phyloP scores from a whole-genome alignment of 2,797 vertebrate species.

The Pithecia hirsuta region DNA sequence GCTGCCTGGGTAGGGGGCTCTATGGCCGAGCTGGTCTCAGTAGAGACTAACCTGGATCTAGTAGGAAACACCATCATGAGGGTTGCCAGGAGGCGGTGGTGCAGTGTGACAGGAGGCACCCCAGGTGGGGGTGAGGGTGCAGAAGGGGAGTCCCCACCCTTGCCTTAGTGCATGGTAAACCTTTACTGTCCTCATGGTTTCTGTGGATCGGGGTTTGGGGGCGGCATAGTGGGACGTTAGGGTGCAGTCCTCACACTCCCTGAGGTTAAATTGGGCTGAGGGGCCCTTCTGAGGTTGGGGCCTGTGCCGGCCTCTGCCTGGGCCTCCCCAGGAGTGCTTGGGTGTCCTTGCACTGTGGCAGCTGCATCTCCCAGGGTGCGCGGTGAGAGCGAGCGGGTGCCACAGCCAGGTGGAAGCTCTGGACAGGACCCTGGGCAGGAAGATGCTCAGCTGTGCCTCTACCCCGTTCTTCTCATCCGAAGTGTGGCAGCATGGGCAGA shows the following conservation, averaged over 20 bases:
- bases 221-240: background rate
- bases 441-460: background rate
- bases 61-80: background rate
- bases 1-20: too few species aligned
- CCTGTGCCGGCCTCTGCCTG: background rate
- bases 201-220: background rate
- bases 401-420: background rate
- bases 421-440: background rate
- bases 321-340: background rate
- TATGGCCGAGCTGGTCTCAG: background rate
- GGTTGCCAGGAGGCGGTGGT: background rate
- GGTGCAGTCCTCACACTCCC: background rate
- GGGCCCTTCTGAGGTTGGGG: background rate
- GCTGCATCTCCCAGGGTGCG: background rate
- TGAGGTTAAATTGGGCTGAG: background rate
- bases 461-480: background rate
- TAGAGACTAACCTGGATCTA: too few species aligned
- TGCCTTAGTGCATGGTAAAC: background rate
- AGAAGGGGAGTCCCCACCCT: background rate
- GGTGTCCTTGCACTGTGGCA: background rate
- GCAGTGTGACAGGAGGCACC: background rate
- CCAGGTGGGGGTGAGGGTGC: background rate
- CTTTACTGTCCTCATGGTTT: background rate
- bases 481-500: background rate
- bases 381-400: rapidly evolving